These are phyloP conservation scores for Lacanobia oleracea DNA, from an alignment of 2,888 invertebrate genomes.

Conservation along the genomic window DNA sequence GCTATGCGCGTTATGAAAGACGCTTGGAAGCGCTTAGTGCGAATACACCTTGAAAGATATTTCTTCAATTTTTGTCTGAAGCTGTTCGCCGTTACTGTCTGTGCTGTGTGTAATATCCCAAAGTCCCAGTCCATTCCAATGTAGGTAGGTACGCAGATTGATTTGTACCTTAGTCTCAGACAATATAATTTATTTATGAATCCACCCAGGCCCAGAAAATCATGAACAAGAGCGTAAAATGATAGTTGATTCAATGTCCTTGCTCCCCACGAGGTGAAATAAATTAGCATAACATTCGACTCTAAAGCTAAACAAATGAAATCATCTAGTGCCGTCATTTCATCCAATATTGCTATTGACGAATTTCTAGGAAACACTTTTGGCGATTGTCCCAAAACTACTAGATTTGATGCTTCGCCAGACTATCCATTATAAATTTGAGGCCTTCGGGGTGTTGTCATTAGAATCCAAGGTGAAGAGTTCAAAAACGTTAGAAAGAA, in stretches of 20 bases:
- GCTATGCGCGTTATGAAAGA: too few species aligned
- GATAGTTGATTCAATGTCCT: constrained; percentile 22
- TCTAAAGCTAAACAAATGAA: constrained; percentile 39
- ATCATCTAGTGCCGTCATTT: constrained; percentile 24
- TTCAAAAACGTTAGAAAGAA: constrained; percentile 25
- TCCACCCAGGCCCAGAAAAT: neutral
- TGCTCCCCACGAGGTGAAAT: constrained; percentile 30
- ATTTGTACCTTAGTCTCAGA: neutral
- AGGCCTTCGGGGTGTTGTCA: constrained; percentile 43
- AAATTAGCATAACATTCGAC: constrained; percentile 35
- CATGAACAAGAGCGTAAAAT: neutral
- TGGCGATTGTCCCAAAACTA: constrained; percentile 61
- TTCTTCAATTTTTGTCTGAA: too few species aligned
- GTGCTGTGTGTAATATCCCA: too few species aligned
- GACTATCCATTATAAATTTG: constrained; percentile 35
- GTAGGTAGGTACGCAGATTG: neutral
- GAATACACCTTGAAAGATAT: too few species aligned
- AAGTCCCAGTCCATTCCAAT: neutral
- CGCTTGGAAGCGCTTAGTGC: too few species aligned
- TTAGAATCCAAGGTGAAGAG: constrained; percentile 28
- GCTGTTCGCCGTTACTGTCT: too few species aligned
- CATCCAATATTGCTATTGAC: constrained; percentile 41
- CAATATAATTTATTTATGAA: neutral
- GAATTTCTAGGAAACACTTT: constrained; percentile 58
- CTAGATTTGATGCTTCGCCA: constrained; percentile 58